Base-by-base conservation (phyloP, 1,140 invertebrate species). In the Zophobas morio region DNA sequence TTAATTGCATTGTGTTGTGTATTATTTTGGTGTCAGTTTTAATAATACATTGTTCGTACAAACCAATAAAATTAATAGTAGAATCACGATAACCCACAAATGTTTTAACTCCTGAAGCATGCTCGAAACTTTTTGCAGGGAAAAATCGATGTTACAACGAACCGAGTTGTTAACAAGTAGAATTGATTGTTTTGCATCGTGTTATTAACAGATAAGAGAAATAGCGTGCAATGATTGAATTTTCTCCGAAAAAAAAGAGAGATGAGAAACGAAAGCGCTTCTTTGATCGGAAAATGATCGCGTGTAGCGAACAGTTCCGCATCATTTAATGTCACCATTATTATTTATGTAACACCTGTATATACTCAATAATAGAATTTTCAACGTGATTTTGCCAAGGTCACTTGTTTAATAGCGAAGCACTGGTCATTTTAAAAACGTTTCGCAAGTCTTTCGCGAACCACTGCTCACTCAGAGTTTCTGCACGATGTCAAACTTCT, bases 401-500 rank as follows among this genome's bases (percentile, higher is more conserved):
- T 49, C 77, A 60, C 72, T 63, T 35, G 49, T 74, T 53, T 49
- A 47, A 72, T 72, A 56, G 42, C 42, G 33, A 39, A 57, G 8
- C 72, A 60, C 51, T 56, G 35, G 53, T 57, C 47, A 33, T 47
- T 51, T 74, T 8, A 20, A 73, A 73, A 73, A 4, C 46, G 70
- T 73, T 70, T 70, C 36, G 1, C 36, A 70, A 51, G n/a, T 20
- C 6, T 51, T 51, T 51, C n/a, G 49, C 4, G 49, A 51, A 51
- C 49, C 71, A 46, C 40, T 33, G 42, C 3, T 78, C 75, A 47
- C 32, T 78, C 90, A 95, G 81, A 95, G 89, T 88, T 96, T 96
- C 86, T 97, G 95, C 78, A 97, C 94, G 84, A 97, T 96, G 84
- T 96, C 95, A 84, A 96, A 96, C 88, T 97, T 97, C 88, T 95